A percentile compares a stretch with the other conserved stretches of the same genome.
These are phyloP conservation scores for Eutolmus rufibarbis DNA, from an alignment of 2,888 invertebrate species.

Conservation along the genomic window DNA sequence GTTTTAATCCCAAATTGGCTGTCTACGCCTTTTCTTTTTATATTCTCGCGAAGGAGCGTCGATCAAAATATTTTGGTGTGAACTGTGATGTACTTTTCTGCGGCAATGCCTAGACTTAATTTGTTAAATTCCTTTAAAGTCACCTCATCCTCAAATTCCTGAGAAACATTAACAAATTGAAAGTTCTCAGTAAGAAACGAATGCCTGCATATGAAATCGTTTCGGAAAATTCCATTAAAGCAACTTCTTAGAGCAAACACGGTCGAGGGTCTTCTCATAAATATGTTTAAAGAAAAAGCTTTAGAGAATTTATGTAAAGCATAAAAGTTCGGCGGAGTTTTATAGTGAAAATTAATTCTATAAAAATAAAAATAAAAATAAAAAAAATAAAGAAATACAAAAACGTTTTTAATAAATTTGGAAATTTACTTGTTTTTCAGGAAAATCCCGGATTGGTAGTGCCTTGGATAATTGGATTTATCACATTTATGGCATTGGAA, in stretches of 20 bases:
- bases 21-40: background rate
- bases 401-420: background rate
- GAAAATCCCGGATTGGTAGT: conserved; percentile 78
- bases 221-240: background rate
- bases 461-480: conserved; percentile 81
- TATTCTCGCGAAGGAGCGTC: background rate
- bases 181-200: background rate
- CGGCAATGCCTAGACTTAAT: background rate
- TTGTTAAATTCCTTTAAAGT: background rate
- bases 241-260: background rate
- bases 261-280: background rate
- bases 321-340: background rate
- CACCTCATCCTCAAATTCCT: background rate
- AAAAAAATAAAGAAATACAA: background rate
- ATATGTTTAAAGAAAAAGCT: background rate
- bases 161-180: background rate
- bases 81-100: background rate
- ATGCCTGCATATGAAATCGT: background rate
- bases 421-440: conserved; percentile 61
- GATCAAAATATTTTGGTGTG: background rate
- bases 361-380: background rate
- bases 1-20: background rate
- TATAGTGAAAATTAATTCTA: background rate
- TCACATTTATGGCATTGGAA: conserved; percentile 81
- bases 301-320: background rate